A percentile compares a stretch with the other conserved stretches of the same genome.
Conservation (phyloP, 2,113 vertebrate genomes). For the Onychostoma macrolepis region DNA sequence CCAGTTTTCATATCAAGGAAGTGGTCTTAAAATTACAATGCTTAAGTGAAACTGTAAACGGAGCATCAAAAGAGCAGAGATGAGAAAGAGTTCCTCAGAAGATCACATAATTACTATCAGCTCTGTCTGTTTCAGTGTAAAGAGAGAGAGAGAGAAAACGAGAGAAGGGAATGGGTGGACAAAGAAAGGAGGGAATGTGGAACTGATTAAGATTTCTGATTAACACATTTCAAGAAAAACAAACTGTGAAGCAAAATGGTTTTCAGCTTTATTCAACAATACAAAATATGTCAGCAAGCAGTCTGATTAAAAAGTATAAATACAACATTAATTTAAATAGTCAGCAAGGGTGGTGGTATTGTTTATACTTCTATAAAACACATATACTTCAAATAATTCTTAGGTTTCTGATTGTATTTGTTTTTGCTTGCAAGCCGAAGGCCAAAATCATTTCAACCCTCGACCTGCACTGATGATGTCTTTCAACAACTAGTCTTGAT, state of each 20-base stretch:
- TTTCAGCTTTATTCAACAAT: constrained; percentile 70
- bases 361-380: constrained; percentile 6
- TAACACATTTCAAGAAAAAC: background rate
- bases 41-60: constrained; percentile 55
- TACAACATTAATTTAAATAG: constrained; percentile 63
- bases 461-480: constrained; percentile 58
- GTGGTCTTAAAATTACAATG: constrained; percentile 43
- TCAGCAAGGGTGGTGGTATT: background rate
- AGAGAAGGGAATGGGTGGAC: background rate
- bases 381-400: background rate
- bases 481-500: background rate
- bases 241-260: constrained; percentile 54
- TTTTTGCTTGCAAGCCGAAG: background rate
- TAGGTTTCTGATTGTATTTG: background rate
- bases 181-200: background rate
- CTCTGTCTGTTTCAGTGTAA: constrained; percentile 10
- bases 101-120: constrained; percentile 56
- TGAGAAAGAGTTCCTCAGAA: constrained; percentile 32
- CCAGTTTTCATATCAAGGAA: constrained; percentile 58
- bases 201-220: background rate
- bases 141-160: background rate
- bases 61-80: constrained; percentile 46
- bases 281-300: constrained; percentile 66
- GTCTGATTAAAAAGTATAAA: constrained; percentile 65
- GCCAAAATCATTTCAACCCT: background rate